Base-by-base conservation (phyloP, 2,888 invertebrate genomes). In the Caenorhabditis sp. region DNA sequence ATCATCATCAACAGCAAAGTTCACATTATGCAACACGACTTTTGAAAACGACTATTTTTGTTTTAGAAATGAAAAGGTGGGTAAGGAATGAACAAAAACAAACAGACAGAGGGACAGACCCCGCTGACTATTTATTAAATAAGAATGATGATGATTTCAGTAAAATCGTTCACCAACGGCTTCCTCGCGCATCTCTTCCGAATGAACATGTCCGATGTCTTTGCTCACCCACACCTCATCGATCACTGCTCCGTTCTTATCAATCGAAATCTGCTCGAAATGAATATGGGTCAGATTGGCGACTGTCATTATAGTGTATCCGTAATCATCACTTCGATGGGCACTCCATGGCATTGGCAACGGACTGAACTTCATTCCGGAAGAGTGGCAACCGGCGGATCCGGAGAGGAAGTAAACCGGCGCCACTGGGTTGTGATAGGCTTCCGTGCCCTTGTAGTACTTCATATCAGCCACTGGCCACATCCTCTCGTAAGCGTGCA, bases 401-500 rank as follows among this genome's bases (percentile, higher is more conserved):
- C 95, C 95, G 8, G 94, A 94, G 84, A 92, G 93, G 88, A 98
- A 92, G 89, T 98, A 97, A 0, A 97, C 93, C 0, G 97, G 95
- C 0, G 95, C 97, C 78, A 92, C 92, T 82, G 92, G 93, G 90
- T 94, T 93, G 30, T 90, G 91, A 88, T 94, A 94, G 0, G 94
- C 94, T 9, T 68, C 66, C 32, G 37, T 20, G 43, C 61, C 61
- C n/a, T 48, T 53, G 50, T 75, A 75, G 63, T 70, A 70, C 24
- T 70, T 75, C 13, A 66, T 46, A 30, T 75, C 66, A 0, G 75
- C 75, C 5, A 75, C 75, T 2, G 97, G 97, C 94, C 94, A 96
- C 71, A 95, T 91, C 65, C 98, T 92, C 90, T 98, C 97, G 90
- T 98, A 98, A 35, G 95, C 94, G 90, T 98, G 97, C 90, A 98